These are phyloP conservation scores for Myathropa florea DNA, from an alignment of 2,888 invertebrate species.

Conservation along the genomic window DNA sequence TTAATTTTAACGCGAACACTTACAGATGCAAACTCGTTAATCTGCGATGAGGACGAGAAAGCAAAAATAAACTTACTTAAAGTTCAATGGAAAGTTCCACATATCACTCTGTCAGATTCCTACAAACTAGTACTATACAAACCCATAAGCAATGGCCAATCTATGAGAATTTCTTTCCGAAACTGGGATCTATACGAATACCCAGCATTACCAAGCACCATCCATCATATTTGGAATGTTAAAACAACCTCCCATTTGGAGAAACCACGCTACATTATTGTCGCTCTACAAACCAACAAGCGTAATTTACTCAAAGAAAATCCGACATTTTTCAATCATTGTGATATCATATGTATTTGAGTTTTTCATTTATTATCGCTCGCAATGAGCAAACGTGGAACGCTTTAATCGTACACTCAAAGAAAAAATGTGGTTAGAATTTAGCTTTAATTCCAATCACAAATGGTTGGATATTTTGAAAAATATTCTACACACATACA, in stretches of 20 bases:
- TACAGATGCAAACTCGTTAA: neutral
- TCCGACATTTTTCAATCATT: too few relatives aligned
- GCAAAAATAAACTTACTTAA: too few relatives aligned
- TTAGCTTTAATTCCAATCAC: constrained; percentile 64
- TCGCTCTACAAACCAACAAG: too few relatives aligned
- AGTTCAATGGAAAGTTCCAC: constrained; percentile 48
- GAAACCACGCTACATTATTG: too few relatives aligned
- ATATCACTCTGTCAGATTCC: constrained; percentile 23
- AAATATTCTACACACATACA: constrained; percentile 70
- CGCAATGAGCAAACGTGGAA: too few relatives aligned
- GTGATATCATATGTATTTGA: too few relatives aligned
- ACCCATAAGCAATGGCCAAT: constrained; percentile 40
- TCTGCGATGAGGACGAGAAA: neutral
- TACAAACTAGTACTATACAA: constrained; percentile 42
- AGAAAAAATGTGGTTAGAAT: too few relatives aligned
- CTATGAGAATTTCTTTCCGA: constrained; percentile 13
- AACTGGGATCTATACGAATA: constrained; percentile 60
- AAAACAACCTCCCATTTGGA: too few relatives aligned
- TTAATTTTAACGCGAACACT: constrained; percentile 63
- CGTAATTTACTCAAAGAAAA: too few relatives aligned
- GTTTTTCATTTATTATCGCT: too few relatives aligned
- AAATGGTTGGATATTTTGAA: constrained; percentile 65
- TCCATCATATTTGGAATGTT: constrained; percentile 75
- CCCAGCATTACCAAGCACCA: constrained; percentile 72
- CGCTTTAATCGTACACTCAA: constrained; percentile 70